Conservation (phyloP, 1,140 invertebrate species). For the Microvelia longipes region DNA sequence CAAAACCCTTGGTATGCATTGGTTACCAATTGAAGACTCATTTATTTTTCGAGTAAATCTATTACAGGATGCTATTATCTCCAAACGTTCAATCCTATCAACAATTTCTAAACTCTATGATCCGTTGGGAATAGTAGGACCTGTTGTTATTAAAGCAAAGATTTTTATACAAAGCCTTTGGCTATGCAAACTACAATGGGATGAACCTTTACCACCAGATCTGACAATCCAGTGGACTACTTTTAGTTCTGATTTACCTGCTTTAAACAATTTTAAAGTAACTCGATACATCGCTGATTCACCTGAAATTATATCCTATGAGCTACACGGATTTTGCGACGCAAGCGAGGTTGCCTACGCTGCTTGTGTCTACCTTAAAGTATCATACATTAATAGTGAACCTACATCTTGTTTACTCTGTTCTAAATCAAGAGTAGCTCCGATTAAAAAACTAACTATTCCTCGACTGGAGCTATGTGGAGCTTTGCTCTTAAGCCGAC, state of each 20-base stretch:
- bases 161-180: slow-evolving; percentile 30
- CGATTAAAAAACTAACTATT: slow-evolving; percentile 23
- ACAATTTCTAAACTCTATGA: slow-evolving; percentile 26
- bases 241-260: slow-evolving; percentile 16
- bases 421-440: slow-evolving; percentile 27
- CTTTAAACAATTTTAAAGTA: slow-evolving; percentile 13
- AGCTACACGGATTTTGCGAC: slow-evolving; percentile 29
- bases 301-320: slow-evolving; percentile 1
- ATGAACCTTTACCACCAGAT: slow-evolving; percentile 23
- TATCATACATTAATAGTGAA: background rate
- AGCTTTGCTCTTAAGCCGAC: slow-evolving; percentile 22
- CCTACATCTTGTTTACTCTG: slow-evolving; percentile 17
- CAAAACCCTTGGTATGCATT: background rate
- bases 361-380: slow-evolving; percentile 28
- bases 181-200: slow-evolving; percentile 27
- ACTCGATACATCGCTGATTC: slow-evolving; percentile 13
- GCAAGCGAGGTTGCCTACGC: slow-evolving; percentile 28
- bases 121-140: slow-evolving; percentile 27
- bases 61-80: background rate
- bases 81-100: slow-evolving; percentile 19
- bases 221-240: slow-evolving; percentile 15
- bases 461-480: slow-evolving; percentile 27
- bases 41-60: background rate
- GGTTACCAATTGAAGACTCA: background rate
- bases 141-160: slow-evolving; percentile 29